These are phyloP conservation scores for Euplagia quadripunctaria DNA, from an alignment of 2,888 invertebrate genomes.

Conservation along the genomic window DNA sequence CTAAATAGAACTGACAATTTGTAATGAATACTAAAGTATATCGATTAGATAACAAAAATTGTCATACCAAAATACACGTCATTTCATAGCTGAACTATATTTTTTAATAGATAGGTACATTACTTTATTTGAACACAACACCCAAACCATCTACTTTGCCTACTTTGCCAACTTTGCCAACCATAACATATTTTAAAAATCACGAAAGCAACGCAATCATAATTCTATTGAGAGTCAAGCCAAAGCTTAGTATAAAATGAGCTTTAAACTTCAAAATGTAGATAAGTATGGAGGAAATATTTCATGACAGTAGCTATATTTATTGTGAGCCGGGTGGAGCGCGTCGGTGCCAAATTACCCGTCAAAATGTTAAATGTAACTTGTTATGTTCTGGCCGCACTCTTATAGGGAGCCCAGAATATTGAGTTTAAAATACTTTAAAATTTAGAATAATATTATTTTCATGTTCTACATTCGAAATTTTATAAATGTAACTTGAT, in stretches of 20 bases:
- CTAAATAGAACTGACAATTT: no score
- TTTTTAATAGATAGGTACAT: neutral
- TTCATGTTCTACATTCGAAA: neutral
- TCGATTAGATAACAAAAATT: no score
- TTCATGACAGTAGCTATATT: constrained; percentile 54
- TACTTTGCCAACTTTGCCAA: neutral
- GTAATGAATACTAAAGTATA: neutral
- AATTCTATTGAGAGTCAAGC: constrained; percentile 20
- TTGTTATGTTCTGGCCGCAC: constrained; percentile 47
- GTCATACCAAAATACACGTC: neutral
- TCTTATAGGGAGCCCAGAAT: constrained; percentile 22
- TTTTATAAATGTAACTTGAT: neutral
- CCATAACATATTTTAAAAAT: constrained; percentile 8
- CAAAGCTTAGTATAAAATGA: constrained; percentile 24
- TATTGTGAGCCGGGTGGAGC: constrained; percentile 60
- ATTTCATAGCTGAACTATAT: neutral
- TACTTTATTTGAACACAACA: neutral
- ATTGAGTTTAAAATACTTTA: constrained; percentile 29
- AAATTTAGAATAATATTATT: neutral
- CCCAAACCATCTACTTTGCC: neutral
- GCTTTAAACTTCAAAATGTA: constrained; percentile 33
- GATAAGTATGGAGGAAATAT: constrained; percentile 33
- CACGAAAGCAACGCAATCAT: constrained; percentile 9
- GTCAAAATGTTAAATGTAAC: constrained; percentile 77
- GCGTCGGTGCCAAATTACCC: constrained; percentile 75